A percentile compares a stretch with the other conserved stretches of the same genome.
phyloP scores from a whole-genome alignment of 1,140 invertebrate genomes.

The Diprion similis region DNA sequence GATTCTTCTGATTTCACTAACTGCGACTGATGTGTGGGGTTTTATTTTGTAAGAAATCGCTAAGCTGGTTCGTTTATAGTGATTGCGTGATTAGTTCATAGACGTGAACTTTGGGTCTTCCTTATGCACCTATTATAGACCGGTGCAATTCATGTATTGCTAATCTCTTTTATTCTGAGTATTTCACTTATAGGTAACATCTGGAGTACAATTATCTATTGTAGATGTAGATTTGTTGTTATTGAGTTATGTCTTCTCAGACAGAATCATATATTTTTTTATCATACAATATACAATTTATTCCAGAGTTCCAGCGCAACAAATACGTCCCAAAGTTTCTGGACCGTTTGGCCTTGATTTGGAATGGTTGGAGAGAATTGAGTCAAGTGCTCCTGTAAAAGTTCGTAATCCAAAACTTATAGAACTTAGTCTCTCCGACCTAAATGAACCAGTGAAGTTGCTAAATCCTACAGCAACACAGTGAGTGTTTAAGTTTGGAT shows the following conservation, averaged over 20 bases:
- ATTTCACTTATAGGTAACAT: too few species aligned
- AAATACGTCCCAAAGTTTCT: constrained; percentile 55
- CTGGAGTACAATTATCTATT: not conserved
- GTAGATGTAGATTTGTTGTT: not conserved
- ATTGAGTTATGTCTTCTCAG: not conserved
- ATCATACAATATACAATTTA: not conserved
- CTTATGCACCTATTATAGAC: too few species aligned
- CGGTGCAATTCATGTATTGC: too few species aligned
- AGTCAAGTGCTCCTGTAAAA: constrained; percentile 55
- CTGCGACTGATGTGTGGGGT: too few species aligned
- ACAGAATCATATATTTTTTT: not conserved
- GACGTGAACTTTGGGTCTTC: too few species aligned
- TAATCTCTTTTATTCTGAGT: too few species aligned
- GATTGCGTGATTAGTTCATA: too few species aligned
- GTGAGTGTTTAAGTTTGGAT: constrained; percentile 36
- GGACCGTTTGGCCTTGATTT: constrained; percentile 78
- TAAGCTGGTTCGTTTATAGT: too few species aligned
- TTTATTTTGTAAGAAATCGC: too few species aligned
- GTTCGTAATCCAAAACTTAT: constrained; percentile 59
- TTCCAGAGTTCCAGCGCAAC: constrained; percentile 32
- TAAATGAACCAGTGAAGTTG: constrained; percentile 40
- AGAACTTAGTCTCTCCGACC: constrained; percentile 56
- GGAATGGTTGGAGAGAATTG: constrained; percentile 69
- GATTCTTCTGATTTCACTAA: too few species aligned
- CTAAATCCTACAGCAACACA: constrained; percentile 33